Conservation (phyloP, 2,113 vertebrate species). For the Equus przewalskii region DNA sequence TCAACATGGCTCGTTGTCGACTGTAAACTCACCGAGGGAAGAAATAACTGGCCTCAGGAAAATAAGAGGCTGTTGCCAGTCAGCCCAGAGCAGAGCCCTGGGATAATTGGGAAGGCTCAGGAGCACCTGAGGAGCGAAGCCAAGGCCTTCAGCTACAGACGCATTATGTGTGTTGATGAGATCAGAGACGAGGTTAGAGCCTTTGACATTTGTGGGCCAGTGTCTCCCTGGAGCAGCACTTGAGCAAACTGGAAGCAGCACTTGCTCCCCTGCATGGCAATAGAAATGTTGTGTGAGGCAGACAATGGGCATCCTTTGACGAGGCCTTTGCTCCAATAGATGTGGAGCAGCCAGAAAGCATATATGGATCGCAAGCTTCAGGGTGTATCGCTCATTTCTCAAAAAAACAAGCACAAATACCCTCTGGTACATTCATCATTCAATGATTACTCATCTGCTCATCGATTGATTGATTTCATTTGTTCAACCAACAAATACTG, state of each 20-base stretch:
- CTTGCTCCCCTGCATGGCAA: not conserved
- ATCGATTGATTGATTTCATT: not conserved
- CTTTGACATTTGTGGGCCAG: not conserved
- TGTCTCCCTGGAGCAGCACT: not conserved
- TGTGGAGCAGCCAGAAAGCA: not conserved
- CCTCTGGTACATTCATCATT: not conserved
- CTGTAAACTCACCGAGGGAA: conserved; percentile 55
- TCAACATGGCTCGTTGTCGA: conserved; percentile 29
- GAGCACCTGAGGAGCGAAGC: not conserved
- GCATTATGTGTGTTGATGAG: not conserved
- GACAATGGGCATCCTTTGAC: accelerated
- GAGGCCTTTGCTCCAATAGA: not conserved
- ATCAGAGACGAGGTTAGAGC: not conserved
- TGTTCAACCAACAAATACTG: not conserved
- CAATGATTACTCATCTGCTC: not conserved
- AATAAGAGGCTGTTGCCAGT: not conserved
- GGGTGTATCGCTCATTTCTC: not conserved
- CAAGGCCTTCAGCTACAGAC: not conserved
- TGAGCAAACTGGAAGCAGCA: not conserved
- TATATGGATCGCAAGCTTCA: not conserved
- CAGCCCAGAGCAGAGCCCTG: not conserved
- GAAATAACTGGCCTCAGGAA: conserved; percentile 11
- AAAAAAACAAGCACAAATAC: not conserved
- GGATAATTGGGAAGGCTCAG: not conserved
- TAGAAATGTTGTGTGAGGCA: not conserved